These are phyloP conservation scores for Micrasema minimum DNA, from an alignment of 1,140 invertebrate genomes.

Conservation along the genomic window DNA sequence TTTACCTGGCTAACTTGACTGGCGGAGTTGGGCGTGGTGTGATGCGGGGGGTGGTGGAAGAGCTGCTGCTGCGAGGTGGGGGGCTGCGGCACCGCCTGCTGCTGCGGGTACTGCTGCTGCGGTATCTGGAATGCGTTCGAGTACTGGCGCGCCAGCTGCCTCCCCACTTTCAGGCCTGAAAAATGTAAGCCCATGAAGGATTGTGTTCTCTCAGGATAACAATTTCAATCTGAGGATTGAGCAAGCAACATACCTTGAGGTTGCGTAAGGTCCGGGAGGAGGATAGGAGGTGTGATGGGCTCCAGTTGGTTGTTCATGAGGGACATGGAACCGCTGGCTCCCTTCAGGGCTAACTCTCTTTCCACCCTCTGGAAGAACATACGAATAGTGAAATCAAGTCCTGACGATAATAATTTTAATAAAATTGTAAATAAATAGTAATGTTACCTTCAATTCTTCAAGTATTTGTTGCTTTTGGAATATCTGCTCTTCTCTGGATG, in stretches of 20 bases:
- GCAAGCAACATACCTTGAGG: slow-evolving; percentile 41
- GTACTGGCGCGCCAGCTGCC: slow-evolving; percentile 38
- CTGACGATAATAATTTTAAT: too few relatives aligned
- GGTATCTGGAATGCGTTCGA: slow-evolving; percentile 46
- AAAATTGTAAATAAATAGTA: too few relatives aligned
- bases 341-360: slow-evolving; percentile 77
- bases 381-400: too few relatives aligned
- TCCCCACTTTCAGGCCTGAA: slow-evolving; percentile 38
- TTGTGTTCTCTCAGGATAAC: not conserved
- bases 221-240: not conserved
- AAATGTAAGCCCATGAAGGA: too few relatives aligned
- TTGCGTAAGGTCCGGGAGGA: slow-evolving; percentile 56
- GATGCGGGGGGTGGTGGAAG: slow-evolving; percentile 47
- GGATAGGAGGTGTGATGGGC: slow-evolving; percentile 44
- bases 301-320: slow-evolving; percentile 41
- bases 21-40: slow-evolving; percentile 51
- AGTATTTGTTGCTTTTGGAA: slow-evolving; percentile 81
- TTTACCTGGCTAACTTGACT: slow-evolving; percentile 64
- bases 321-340: slow-evolving; percentile 55
- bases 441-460: slow-evolving; percentile 78
- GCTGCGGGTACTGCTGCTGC: slow-evolving; percentile 41
- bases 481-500: slow-evolving; percentile 73
- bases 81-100: slow-evolving; percentile 40
- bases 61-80: slow-evolving; percentile 45
- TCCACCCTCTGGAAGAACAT: slow-evolving; percentile 72